phyloP scores from a whole-genome alignment of 2,797 vertebrate species.

The Siniperca obscura region DNA sequence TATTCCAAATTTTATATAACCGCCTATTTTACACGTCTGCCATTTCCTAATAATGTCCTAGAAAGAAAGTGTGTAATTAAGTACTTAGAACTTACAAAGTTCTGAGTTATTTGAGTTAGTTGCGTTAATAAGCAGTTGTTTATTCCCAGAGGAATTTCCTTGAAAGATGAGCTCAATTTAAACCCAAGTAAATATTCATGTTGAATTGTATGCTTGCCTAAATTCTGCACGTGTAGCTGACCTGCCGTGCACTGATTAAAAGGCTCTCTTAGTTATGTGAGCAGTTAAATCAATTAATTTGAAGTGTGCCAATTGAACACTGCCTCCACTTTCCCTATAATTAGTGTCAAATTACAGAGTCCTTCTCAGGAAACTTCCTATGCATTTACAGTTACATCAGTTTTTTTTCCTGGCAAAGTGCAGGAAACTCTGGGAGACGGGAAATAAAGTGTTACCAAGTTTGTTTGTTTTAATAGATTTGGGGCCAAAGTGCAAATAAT shows the following conservation, averaged over 20 bases:
- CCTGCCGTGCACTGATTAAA: background rate
- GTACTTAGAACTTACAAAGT: background rate
- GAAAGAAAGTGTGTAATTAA: background rate
- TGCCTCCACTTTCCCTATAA: background rate
- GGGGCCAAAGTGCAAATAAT: background rate
- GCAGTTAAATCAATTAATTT: slow-evolving; percentile 9
- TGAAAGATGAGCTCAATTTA: background rate
- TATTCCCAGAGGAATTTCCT: no score
- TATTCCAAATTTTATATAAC: no score
- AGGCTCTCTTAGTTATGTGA: slow-evolving; percentile 3
- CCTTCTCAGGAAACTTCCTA: background rate
- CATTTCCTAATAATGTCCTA: background rate
- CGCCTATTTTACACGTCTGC: background rate
- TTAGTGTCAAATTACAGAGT: background rate
- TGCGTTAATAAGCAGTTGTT: background rate
- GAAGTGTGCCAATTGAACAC: background rate
- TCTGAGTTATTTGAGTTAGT: background rate
- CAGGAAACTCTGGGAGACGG: background rate
- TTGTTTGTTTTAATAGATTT: background rate
- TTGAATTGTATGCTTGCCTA: background rate
- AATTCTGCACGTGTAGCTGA: background rate
- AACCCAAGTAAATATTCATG: background rate
- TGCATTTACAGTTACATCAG: background rate
- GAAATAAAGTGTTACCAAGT: background rate
- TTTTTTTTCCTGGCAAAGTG: background rate